Conservation (phyloP, 92 coral and sea anemone genomes). For the Parazoanthus darwini region DNA sequence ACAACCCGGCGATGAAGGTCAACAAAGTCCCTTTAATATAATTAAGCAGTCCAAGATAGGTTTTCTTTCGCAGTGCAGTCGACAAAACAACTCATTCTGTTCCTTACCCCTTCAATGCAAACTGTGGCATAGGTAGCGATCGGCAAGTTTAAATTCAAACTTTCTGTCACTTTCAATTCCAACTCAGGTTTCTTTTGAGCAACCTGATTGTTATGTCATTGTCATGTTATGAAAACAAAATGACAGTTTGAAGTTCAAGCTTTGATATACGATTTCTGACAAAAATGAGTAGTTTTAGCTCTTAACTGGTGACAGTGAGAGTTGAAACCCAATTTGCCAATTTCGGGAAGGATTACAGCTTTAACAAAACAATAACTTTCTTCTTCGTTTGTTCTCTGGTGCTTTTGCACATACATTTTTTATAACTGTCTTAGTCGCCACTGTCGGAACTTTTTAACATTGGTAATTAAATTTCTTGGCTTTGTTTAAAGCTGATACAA, state of each 20-base stretch:
- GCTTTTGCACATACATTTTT: neutral
- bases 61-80: neutral
- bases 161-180: conserved; percentile 20
- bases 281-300: neutral
- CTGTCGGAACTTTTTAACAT: conserved; percentile 13
- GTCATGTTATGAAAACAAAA: conserved; percentile 6
- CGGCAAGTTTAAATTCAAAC: neutral
- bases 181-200: neutral
- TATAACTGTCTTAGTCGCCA: conserved; percentile 4
- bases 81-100: neutral
- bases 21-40: conserved; percentile 23
- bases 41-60: neutral
- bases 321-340: neutral
- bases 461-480: conserved; percentile 21
- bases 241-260: conserved; percentile 32
- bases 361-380: neutral
- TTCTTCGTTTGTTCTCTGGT: neutral
- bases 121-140: neutral
- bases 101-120: neutral
- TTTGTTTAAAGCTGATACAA: conserved; percentile 23
- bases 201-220: conserved; percentile 14
- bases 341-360: neutral
- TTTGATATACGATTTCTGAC: conserved; percentile 40
- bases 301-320: neutral
- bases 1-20: neutral